Conservation (phyloP, 2,113 vertebrate species). For the Heterocephalus glaber region DNA sequence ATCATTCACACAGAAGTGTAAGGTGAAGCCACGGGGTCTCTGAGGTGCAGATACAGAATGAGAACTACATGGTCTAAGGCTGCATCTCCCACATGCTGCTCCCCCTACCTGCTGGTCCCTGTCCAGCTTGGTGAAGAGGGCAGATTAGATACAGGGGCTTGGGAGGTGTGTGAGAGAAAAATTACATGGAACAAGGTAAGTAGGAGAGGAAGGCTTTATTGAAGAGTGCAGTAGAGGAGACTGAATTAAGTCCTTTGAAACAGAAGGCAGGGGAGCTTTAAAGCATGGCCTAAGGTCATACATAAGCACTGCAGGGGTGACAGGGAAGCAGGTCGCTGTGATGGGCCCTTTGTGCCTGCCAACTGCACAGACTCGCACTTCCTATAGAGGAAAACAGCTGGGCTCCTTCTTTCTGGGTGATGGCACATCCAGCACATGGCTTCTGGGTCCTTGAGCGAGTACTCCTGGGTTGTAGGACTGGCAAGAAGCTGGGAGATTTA, state of each 20-base stretch:
- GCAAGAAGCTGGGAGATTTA: not conserved
- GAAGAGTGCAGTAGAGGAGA: not conserved
- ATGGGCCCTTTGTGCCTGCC: not conserved
- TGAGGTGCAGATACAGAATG: not conserved
- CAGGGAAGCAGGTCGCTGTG: not conserved
- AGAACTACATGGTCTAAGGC: not conserved
- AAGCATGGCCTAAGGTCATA: not conserved
- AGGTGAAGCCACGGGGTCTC: not conserved
- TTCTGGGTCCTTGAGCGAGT: not conserved
- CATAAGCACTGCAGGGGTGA: not conserved
- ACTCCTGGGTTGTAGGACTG: not conserved
- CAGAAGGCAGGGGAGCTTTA: not conserved
- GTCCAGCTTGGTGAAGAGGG: not conserved
- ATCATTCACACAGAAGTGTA: not conserved
- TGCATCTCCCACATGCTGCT: not conserved
- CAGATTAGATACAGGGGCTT: not conserved
- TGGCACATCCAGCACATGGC: not conserved
- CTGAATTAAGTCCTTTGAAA: not conserved
- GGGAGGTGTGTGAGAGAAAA: not conserved
- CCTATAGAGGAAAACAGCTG: not conserved
- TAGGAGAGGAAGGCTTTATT: not conserved
- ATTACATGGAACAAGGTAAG: not conserved
- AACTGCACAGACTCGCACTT: not conserved
- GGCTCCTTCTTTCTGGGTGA: not conserved
- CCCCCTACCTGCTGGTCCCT: fast-evolving